A percentile compares a stretch with the other conserved stretches of the same genome.
Evolutionary conservation across 2,797 vertebrate species (phyloP).

Genomic region (Brachyrhaphis roseni): DNA sequence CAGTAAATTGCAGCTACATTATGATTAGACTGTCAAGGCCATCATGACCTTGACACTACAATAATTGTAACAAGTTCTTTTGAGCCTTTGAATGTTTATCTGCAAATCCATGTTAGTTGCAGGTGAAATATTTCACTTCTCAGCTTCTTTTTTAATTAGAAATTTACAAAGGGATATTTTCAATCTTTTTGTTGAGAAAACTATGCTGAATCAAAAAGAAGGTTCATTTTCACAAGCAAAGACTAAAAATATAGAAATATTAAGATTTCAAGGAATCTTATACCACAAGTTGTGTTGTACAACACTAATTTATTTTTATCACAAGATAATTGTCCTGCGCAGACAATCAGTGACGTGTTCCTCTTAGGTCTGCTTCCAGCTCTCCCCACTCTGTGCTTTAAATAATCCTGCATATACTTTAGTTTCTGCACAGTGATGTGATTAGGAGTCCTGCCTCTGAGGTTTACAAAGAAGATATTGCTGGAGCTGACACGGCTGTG

Average conservation of each 20-base stretch:
- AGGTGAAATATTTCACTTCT: not conserved
- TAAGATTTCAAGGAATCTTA: not conserved
- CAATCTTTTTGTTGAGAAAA: not conserved
- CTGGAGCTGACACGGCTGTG: constrained; percentile 41
- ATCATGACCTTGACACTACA: not conserved
- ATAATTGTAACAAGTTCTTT: not conserved
- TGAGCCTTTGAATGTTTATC: not conserved
- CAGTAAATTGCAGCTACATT: not conserved
- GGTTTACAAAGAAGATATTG: constrained; percentile 32
- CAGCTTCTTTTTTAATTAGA: no score
- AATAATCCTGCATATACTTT: constrained; percentile 39
- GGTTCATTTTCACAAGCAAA: not conserved
- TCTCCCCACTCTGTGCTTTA: constrained; percentile 29
- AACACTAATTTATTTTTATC: not conserved
- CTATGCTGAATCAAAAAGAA: not conserved
- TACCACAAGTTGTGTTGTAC: not conserved
- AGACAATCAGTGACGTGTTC: constrained; percentile 3
- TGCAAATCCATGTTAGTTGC: not conserved
- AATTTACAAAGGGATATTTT: not conserved
- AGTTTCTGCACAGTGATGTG: constrained; percentile 37
- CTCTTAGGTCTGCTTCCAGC: constrained; percentile 18
- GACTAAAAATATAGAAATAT: not conserved
- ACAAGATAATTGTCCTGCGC: not conserved
- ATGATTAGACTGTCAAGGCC: not conserved
- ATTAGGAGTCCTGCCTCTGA: constrained; percentile 46